Conservation (phyloP, 2,888 invertebrate species). For the Rhimphoctona megacephalus region DNA sequence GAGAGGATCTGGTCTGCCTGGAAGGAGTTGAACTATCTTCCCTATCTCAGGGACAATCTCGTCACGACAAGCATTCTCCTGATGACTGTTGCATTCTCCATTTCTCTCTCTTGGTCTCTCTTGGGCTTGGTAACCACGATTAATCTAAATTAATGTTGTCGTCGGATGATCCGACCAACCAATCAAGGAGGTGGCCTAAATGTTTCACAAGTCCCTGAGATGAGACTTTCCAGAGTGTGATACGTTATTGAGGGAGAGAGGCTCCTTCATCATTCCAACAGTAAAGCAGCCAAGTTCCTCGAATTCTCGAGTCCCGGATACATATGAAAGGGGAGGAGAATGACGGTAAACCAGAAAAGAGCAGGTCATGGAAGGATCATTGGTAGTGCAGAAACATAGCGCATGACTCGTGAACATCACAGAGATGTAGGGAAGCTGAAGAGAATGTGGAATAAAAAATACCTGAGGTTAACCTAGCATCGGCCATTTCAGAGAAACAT, state of each 20-base stretch:
- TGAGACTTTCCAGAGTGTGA: conserved; percentile 36
- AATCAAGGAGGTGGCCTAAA: conserved; percentile 68
- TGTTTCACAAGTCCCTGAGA: conserved; percentile 66
- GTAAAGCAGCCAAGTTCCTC: conserved; percentile 47
- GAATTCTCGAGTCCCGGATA: conserved; percentile 31
- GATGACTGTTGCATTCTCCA: conserved; percentile 52
- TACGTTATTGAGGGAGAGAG: conserved; percentile 34
- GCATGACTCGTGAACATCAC: conserved; percentile 8
- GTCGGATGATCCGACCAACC: conserved; percentile 68
- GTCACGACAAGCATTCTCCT: conserved; percentile 30
- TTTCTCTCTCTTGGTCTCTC: conserved; percentile 24
- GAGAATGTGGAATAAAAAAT: conserved; percentile 3
- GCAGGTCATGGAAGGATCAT: neutral
- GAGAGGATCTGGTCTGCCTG: conserved; percentile 2
- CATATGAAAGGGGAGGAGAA: conserved; percentile 9
- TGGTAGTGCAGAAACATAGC: neutral
- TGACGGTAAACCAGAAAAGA: neutral
- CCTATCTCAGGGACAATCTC: conserved; percentile 36
- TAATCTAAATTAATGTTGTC: conserved; percentile 79
- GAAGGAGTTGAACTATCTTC: conserved; percentile 50
- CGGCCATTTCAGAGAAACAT: conserved; percentile 49
- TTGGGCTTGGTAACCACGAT: conserved; percentile 68
- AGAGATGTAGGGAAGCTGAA: neutral
- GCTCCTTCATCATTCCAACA: conserved; percentile 14
- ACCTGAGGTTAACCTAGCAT: conserved; percentile 31